Percentiles rank a stretch among this genome's conserved stretches.
phyloP scores from a whole-genome alignment of 35 echinoderm and acorn worm species.

The Lytechinus variegatus region DNA sequence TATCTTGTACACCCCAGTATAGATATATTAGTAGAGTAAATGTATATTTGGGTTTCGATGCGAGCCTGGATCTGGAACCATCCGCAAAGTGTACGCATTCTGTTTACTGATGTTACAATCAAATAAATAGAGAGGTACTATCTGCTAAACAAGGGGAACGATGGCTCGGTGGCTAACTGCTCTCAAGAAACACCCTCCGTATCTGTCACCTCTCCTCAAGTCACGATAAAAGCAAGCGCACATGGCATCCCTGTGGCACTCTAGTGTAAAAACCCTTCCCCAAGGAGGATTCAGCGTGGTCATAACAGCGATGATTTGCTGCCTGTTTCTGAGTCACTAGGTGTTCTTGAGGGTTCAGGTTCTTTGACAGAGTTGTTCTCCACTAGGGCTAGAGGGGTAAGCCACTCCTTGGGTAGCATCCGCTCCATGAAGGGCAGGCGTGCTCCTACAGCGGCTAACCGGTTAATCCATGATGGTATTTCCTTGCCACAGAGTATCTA shows the following conservation, averaged over 20 bases:
- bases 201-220: not conserved
- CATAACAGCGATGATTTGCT: constrained; percentile 49
- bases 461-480: constrained; percentile 96
- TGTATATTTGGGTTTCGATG: too few relatives aligned
- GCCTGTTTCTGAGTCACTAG: constrained; percentile 35
- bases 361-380: constrained; percentile 66
- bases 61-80: too few relatives aligned
- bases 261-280: not conserved
- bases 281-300: not conserved
- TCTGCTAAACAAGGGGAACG: too few relatives aligned
- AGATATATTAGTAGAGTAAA: too few relatives aligned
- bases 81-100: too few relatives aligned
- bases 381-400: constrained; percentile 88
- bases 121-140: too few relatives aligned
- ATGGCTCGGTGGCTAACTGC: too few relatives aligned
- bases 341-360: constrained; percentile 58
- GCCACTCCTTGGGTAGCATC: constrained; percentile 98
- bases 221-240: not conserved
- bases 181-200: not conserved
- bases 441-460: constrained; percentile 88
- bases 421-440: constrained; percentile 93
- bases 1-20: too few relatives aligned
- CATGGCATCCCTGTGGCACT: not conserved
- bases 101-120: too few relatives aligned
- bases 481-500: constrained; percentile 93